Base-by-base conservation (phyloP, 2,888 invertebrate genomes). In the Aphrophora alni region DNA sequence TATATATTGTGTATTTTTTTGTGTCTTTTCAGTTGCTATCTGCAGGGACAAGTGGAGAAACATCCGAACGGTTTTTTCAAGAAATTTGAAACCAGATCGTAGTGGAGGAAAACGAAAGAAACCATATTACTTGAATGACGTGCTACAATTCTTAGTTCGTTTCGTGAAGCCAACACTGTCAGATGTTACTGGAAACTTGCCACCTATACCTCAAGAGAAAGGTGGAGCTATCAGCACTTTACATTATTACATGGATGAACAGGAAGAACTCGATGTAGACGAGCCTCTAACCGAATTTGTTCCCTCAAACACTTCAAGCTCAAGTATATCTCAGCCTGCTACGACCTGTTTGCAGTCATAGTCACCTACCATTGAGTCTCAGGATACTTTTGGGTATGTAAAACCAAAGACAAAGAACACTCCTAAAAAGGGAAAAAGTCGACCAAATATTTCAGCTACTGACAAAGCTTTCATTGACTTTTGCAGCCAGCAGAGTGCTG, bases 1-100 rank as follows among this genome's bases (percentile, higher is more conserved):
- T n/a, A n/a, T n/a, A n/a, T n/a, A n/a, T n/a, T n/a, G n/a, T n/a
- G n/a, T 26, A 51, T 81, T 72, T 5, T 78, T 38, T 28, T n/a
- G 75, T 80, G 80, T 77, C 70, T n/a, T 82, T 83, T 75, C 80
- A 81, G 82, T 72, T 25, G 44, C 51, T 44, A 80, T 82, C 38
- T 83, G 82, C 71, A 84, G 80, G 83, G 83, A 84, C 44, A 83
- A 82, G 77, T 84, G 82, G 84, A 80, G 79, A 24, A 84, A 84
- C 78, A 72, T 83, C 27, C 69, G 76, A 10, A 72, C 81, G 21
- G 83, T 82, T 38, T 83, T 83, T 69, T 74, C 72, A n/a, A 78
- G 82, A 27, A 82, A 71, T 78, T 78, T 78, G 70, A 83, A 82
- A 83, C 77, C 59, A 59, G 76, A 26, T 14, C 25, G 75, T 28